Percentiles rank a stretch among this genome's conserved stretches.
phyloP scores from a whole-genome alignment of 2,888 invertebrate species.

The Meloe dianella region DNA sequence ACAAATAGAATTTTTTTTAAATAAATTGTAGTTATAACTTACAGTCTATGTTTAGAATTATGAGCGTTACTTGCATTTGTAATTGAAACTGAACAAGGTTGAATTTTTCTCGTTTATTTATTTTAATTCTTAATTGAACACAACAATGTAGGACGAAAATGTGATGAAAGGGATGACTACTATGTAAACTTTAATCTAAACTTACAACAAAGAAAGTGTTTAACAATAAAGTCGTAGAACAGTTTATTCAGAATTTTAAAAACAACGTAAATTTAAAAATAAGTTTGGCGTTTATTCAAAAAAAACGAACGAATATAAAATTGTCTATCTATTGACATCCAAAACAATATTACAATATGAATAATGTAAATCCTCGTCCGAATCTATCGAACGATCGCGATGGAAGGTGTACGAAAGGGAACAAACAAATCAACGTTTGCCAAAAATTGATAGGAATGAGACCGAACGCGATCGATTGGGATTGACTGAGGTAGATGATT shows the following conservation, averaged over 20 bases:
- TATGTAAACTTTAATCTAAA: not conserved
- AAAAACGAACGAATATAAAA: not conserved
- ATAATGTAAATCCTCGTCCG: too few species aligned
- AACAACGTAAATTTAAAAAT: not conserved
- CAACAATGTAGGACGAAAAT: not conserved
- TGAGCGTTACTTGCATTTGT: too few species aligned
- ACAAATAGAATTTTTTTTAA: constrained; percentile 1
- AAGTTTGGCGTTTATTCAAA: not conserved
- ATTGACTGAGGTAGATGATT: too few species aligned
- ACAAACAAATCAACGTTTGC: not conserved
- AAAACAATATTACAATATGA: too few species aligned
- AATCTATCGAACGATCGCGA: too few species aligned
- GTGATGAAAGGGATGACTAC: not conserved
- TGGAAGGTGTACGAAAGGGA: too few species aligned
- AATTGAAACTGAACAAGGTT: not conserved
- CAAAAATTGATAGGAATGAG: too few species aligned
- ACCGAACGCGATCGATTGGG: too few species aligned
- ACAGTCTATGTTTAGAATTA: not conserved
- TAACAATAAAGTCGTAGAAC: not conserved
- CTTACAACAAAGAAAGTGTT: not conserved
- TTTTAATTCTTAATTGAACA: not conserved
- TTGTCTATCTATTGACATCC: too few species aligned
- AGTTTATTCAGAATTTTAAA: not conserved
- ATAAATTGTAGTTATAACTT: not conserved
- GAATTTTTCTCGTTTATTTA: not conserved